These are phyloP conservation scores for Volucella inflata DNA, from an alignment of 2,888 invertebrate genomes.

Conservation along the genomic window DNA sequence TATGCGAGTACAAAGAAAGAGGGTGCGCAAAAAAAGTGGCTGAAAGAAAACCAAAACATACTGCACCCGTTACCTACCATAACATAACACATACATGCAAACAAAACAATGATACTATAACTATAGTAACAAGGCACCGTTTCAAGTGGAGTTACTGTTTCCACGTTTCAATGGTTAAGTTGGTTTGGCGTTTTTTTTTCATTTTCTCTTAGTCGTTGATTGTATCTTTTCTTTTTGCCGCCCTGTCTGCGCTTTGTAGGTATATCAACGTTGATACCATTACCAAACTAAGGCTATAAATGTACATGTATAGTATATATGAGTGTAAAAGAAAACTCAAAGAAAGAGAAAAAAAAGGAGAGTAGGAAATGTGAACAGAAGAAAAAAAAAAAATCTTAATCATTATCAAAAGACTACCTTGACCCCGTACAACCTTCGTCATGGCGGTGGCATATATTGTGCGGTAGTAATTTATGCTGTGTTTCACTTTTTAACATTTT, in stretches of 20 bases:
- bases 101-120: slow-evolving; percentile 50
- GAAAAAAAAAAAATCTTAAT: slow-evolving; percentile 64
- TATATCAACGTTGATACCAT: neutral
- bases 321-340: slow-evolving; percentile 59
- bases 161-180: slow-evolving; percentile 67
- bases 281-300: slow-evolving; percentile 4
- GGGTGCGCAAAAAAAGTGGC: slow-evolving; percentile 33
- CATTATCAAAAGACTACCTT: slow-evolving; percentile 75
- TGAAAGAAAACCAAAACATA: slow-evolving; percentile 59
- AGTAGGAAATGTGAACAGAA: slow-evolving; percentile 29
- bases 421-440: slow-evolving; percentile 74
- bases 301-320: neutral
- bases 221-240: slow-evolving; percentile 3
- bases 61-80: slow-evolving; percentile 74
- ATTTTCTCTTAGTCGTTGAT: slow-evolving; percentile 49
- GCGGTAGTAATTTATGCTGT: slow-evolving; percentile 72
- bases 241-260: slow-evolving; percentile 30
- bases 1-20: slow-evolving; percentile 1
- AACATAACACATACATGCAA: slow-evolving; percentile 57
- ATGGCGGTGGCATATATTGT: slow-evolving; percentile 71
- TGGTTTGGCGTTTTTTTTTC: slow-evolving; percentile 59
- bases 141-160: slow-evolving; percentile 70
- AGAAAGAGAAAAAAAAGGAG: slow-evolving; percentile 54
- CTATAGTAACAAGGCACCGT: slow-evolving; percentile 66
- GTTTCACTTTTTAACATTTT: slow-evolving; percentile 70